Evolutionary conservation across 2,888 invertebrate genomes (phyloP).

Genomic region (Fabriciana adippe): DNA sequence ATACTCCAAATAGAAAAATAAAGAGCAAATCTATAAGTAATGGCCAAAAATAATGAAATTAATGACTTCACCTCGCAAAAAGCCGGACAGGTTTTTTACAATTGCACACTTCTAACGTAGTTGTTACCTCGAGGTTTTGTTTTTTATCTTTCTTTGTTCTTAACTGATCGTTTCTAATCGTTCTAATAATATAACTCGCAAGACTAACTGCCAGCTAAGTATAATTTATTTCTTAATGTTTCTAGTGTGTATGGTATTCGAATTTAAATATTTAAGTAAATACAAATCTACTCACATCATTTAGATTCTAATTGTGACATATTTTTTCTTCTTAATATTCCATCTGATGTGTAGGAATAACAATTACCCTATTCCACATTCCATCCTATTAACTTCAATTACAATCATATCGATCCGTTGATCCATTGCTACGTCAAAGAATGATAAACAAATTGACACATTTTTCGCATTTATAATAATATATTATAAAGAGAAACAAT

Average conservation of each 20-base stretch:
- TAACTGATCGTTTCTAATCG: not conserved
- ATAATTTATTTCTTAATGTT: slow-evolving; percentile 1
- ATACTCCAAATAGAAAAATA: too few relatives aligned
- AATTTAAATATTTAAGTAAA: not conserved
- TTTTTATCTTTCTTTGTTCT: not conserved
- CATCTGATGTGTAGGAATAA: too few relatives aligned
- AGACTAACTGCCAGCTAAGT: not conserved
- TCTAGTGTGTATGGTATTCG: not conserved
- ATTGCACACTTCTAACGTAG: slow-evolving; percentile 8
- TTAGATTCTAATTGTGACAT: too few relatives aligned
- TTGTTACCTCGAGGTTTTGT: not conserved
- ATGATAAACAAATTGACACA: too few relatives aligned
- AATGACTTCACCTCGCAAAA: slow-evolving; percentile 12
- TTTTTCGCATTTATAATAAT: too few relatives aligned
- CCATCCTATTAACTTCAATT: too few relatives aligned
- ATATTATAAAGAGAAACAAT: too few relatives aligned
- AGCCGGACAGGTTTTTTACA: slow-evolving; percentile 15
- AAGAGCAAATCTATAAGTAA: not conserved
- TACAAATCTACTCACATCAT: too few relatives aligned
- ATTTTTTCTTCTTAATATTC: too few relatives aligned
- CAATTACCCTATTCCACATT: too few relatives aligned
- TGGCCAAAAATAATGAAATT: not conserved
- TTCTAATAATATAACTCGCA: slow-evolving; percentile 12
- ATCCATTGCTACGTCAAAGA: too few relatives aligned
- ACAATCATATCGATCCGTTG: too few relatives aligned